A percentile compares a stretch with the other conserved stretches of the same genome.
Conservation (phyloP, 1,140 invertebrate genomes). For the Anadara kagoshimensis region DNA sequence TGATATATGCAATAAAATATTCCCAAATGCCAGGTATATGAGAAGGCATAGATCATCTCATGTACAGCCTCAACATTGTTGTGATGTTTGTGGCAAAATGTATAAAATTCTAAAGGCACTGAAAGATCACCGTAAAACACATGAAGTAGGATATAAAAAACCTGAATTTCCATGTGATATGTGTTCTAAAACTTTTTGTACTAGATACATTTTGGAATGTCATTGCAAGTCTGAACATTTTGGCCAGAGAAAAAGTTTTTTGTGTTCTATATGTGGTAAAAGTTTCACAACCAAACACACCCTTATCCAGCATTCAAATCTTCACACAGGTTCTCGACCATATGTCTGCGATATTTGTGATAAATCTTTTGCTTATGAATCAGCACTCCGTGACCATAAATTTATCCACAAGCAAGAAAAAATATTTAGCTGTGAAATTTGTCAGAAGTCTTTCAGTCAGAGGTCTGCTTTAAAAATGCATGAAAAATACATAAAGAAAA, state of each 20-base stretch:
- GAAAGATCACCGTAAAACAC: constrained; percentile 51
- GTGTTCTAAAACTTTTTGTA: constrained; percentile 58
- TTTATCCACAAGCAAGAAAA: constrained; percentile 54
- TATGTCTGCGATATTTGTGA: constrained; percentile 61
- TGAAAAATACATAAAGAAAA: constrained; percentile 58
- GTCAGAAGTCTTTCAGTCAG: constrained; percentile 80
- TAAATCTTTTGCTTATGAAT: constrained; percentile 61
- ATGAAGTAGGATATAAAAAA: constrained; percentile 46
- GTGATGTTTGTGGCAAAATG: constrained; percentile 60
- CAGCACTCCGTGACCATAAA: constrained; percentile 59
- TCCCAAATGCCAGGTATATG: constrained; percentile 49
- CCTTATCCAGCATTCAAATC: constrained; percentile 57
- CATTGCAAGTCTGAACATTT: constrained; percentile 57
- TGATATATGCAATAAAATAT: constrained; percentile 57
- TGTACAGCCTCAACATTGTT: constrained; percentile 43
- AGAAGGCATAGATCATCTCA: constrained; percentile 50
- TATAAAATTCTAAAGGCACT: constrained; percentile 57
- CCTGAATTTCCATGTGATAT: constrained; percentile 46
- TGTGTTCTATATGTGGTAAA: constrained; percentile 65
- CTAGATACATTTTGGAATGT: constrained; percentile 46
- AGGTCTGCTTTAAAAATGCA: constrained; percentile 65
- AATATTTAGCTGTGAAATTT: constrained; percentile 75
- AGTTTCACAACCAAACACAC: constrained; percentile 63
- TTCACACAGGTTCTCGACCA: constrained; percentile 59
- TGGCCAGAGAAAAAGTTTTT: constrained; percentile 49